Base-by-base conservation (phyloP, 2,797 vertebrate genomes). In the Rhincodon typus region DNA sequence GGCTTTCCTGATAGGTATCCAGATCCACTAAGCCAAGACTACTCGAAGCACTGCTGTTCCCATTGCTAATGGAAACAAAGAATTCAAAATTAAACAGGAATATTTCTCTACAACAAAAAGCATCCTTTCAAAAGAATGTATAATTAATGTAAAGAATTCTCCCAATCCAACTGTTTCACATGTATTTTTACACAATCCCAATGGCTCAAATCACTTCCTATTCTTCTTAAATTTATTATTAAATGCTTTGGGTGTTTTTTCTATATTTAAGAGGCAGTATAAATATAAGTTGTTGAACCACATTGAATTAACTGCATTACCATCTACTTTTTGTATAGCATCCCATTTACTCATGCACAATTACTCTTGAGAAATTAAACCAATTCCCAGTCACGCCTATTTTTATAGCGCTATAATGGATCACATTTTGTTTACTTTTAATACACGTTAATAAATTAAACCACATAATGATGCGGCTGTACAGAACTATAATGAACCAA, bases 1-100 rank as follows among this genome's bases (percentile, higher is more conserved):
- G 96, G 96, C 97, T 98, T 96, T 99, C 99, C 97, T 98, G 98
- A 97, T 98, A 99, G 96, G 97, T 98, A 96, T 99, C 99, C 97
- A 99, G 97, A 97, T 99, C 99, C 96, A 97, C 97, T 97, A 98
- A 97, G 96, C 98, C 99, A 93, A 99, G 97, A 97, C 99, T 98
- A 97, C 98, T 99, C 96, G 99, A 98, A 95, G 98, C 97, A 96
- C 99, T 99, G 98, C 98, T 99, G 97, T 98, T 99, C 96, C 98
- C 98, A 96, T 99, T 99, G 97, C 99, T 99, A 98, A 53, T 74
- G 19, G 57, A 97, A 97, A 97, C 96, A 72, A 96, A 97, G 96
- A 84, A 96, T n/a, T 94, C 67, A 96, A 90, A 97, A 50, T 96
- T 27, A 97, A 97, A 95, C 69, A 53, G 84, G 95, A n/a, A 57